Percentiles rank a stretch among this genome's conserved stretches.
Evolutionary conservation across 1,140 invertebrate species (phyloP).

Genomic region (Vanessa atalanta): DNA sequence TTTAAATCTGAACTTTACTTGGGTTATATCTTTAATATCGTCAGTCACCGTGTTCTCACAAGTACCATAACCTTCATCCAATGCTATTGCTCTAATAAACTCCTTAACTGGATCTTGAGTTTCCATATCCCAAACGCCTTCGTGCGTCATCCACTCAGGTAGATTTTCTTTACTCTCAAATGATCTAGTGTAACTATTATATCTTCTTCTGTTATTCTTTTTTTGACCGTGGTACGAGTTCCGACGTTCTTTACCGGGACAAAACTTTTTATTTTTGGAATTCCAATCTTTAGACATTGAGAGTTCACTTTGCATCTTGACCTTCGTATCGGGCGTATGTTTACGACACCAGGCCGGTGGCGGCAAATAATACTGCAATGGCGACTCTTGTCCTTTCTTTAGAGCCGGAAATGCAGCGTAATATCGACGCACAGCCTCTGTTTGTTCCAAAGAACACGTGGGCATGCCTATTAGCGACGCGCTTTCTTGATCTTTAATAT

Average conservation of each 20-base stretch:
- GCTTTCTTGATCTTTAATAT: constrained; percentile 70
- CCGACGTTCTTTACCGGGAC: constrained; percentile 67
- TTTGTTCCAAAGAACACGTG: constrained; percentile 73
- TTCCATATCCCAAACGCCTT: constrained; percentile 79
- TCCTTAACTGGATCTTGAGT: constrained; percentile 77
- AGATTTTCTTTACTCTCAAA: constrained; percentile 73
- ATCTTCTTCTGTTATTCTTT: constrained; percentile 66
- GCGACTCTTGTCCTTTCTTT: constrained; percentile 74
- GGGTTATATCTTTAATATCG: constrained; percentile 61
- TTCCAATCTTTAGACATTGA: constrained; percentile 72
- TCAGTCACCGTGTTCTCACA: constrained; percentile 78
- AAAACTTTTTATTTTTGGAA: constrained; percentile 65
- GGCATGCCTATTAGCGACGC: constrained; percentile 70
- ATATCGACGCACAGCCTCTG: constrained; percentile 79
- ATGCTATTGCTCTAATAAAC: constrained; percentile 72
- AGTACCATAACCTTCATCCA: constrained; percentile 78
- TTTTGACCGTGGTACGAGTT: constrained; percentile 74
- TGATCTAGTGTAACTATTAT: constrained; percentile 72
- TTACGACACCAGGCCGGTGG: constrained; percentile 76
- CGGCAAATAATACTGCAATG: constrained; percentile 71
- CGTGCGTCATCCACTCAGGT: constrained; percentile 79
- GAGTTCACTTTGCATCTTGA: constrained; percentile 74
- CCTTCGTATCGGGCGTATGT: constrained; percentile 50
- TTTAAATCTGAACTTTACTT: constrained; percentile 53
- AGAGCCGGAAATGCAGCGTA: constrained; percentile 80